These are phyloP conservation scores for Balanococcus diminutus DNA, from an alignment of 2,888 invertebrate genomes.

Conservation along the genomic window DNA sequence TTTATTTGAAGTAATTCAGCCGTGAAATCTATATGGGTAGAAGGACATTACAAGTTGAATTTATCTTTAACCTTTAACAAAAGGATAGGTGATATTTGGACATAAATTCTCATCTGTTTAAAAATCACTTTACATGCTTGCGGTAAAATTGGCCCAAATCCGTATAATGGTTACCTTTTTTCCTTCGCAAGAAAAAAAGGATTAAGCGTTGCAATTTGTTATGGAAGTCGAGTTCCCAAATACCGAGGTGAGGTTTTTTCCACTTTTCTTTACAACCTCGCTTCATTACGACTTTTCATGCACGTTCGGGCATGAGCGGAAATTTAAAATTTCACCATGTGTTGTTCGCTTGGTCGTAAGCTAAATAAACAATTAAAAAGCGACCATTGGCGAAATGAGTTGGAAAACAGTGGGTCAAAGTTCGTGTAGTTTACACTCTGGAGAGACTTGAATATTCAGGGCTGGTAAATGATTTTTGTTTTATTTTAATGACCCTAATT, in stretches of 20 bases:
- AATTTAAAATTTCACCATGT: background rate
- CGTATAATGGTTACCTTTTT: conserved; percentile 23
- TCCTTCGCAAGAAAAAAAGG: background rate
- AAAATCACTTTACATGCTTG: conserved; percentile 38
- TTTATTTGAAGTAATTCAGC: conserved; percentile 8
- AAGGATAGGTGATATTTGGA: conserved; percentile 35
- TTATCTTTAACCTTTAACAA: conserved; percentile 42
- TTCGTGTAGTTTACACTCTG: too few relatives aligned
- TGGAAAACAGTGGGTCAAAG: too few relatives aligned
- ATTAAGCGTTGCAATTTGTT: conserved; percentile 42
- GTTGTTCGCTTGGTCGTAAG: background rate
- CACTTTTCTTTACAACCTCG: background rate
- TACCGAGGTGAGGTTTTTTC: background rate
- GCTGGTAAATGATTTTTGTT: too few relatives aligned
- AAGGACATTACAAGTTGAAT: conserved; percentile 40
- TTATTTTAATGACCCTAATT: too few relatives aligned
- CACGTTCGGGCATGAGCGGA: background rate
- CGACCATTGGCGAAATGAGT: too few relatives aligned
- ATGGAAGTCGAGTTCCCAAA: background rate
- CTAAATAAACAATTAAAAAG: too few relatives aligned
- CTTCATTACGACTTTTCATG: background rate
- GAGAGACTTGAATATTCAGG: too few relatives aligned
- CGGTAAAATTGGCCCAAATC: conserved; percentile 40
- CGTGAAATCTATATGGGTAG: conserved; percentile 18
- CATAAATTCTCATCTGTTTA: conserved; percentile 38